Percentiles rank a stretch among this genome's conserved stretches.
These are phyloP conservation scores for Bubo blakistoni DNA, from an alignment of 2,113 vertebrate genomes.

Conservation along the genomic window DNA sequence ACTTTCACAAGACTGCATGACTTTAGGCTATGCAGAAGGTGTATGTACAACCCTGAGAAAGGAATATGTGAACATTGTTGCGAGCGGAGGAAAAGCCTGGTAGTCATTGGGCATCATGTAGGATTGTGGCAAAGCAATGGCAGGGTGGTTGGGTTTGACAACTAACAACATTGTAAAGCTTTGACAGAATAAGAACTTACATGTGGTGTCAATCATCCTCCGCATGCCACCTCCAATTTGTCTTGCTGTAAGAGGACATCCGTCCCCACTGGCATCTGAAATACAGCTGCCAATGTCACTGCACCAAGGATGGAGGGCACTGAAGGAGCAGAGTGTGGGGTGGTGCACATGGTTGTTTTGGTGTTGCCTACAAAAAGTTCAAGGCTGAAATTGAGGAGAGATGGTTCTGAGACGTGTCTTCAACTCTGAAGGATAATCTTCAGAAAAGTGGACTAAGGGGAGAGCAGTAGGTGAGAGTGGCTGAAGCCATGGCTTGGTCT, in stretches of 20 bases:
- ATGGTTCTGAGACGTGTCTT: not conserved
- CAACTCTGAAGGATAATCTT: not conserved
- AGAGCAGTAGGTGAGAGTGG: not conserved
- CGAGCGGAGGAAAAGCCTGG: conserved; percentile 26
- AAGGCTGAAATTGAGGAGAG: not conserved
- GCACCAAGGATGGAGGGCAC: conserved; percentile 7
- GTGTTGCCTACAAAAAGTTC: not conserved
- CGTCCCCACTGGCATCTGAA: conserved; percentile 41
- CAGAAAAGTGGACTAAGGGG: not conserved
- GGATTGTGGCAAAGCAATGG: conserved; percentile 23
- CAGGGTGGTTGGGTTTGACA: conserved; percentile 56
- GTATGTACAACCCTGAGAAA: not conserved
- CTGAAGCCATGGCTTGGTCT: fast-evolving
- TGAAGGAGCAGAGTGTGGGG: not conserved
- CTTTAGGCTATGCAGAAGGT: conserved; percentile 33
- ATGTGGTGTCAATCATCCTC: conserved; percentile 64
- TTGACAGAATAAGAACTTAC: conserved; percentile 70
- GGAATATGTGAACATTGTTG: not conserved
- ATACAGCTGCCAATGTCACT: conserved; percentile 49
- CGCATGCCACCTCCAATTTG: conserved; percentile 47
- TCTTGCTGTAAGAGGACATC: conserved; percentile 22
- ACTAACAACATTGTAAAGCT: conserved; percentile 39
- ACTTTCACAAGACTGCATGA: not conserved
- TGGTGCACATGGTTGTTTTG: not conserved
- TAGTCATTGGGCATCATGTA: conserved; percentile 55